Percentiles rank a stretch among this genome's conserved stretches.
Evolutionary conservation across 2,113 vertebrate species (phyloP).

Genomic region (Psittacula cyanocephala): DNA sequence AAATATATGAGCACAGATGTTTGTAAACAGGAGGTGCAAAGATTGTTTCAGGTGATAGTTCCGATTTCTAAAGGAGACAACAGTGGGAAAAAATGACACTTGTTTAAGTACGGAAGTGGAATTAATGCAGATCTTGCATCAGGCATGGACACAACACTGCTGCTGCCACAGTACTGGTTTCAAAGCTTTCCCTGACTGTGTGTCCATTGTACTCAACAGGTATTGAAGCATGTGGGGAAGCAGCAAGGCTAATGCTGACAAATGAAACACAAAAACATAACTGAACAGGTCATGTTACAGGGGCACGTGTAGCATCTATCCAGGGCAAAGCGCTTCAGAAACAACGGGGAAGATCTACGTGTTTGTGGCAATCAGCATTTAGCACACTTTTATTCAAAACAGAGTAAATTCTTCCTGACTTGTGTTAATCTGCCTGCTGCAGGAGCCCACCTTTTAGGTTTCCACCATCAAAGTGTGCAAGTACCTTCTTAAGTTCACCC

Average conservation of each 20-base stretch:
- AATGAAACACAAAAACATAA: neutral
- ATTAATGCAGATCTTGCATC: neutral
- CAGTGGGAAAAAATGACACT: neutral
- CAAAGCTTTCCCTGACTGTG: neutral
- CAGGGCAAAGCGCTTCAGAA: neutral
- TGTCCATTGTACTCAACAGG: neutral
- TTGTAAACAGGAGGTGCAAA: neutral
- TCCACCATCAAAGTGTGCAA: neutral
- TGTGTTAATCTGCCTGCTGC: neutral
- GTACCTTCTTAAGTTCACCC: neutral
- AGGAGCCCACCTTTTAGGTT: neutral
- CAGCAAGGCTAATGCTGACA: neutral
- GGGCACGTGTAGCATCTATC: neutral
- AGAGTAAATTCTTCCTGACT: neutral
- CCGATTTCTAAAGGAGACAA: neutral
- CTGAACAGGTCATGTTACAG: neutral
- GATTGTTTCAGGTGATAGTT: neutral
- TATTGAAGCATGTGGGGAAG: neutral
- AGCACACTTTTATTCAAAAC: neutral
- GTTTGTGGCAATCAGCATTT: neutral
- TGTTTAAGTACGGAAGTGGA: neutral
- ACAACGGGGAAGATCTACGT: rapidly evolving
- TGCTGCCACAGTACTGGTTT: neutral
- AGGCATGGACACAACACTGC: neutral
- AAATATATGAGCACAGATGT: neutral